Conservation (phyloP, 2,888 invertebrate genomes). For the Cyclophora albipunctata region DNA sequence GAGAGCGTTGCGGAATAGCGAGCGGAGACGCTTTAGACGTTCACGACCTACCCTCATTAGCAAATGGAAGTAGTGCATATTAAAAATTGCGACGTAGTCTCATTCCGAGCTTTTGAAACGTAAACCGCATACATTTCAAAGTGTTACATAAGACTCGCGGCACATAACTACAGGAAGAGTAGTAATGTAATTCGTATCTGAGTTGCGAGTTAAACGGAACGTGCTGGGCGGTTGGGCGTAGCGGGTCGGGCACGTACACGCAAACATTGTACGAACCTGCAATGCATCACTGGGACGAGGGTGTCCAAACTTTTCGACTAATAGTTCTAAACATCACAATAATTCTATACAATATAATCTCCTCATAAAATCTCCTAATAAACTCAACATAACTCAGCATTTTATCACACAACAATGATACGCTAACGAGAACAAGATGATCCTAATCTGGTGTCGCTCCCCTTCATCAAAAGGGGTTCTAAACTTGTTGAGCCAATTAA, state of each 20-base stretch:
- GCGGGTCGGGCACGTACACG: slow-evolving; percentile 32
- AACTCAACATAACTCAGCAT: no score
- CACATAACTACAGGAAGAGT: not conserved
- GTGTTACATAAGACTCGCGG: slow-evolving; percentile 9
- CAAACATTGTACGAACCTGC: slow-evolving; percentile 43
- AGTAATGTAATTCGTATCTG: slow-evolving; percentile 3
- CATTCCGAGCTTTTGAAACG: slow-evolving; percentile 19
- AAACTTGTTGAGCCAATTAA: slow-evolving; percentile 67
- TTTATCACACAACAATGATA: slow-evolving; percentile 19
- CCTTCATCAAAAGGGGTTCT: slow-evolving; percentile 44
- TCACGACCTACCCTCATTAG: slow-evolving; percentile 41
- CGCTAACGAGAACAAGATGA: slow-evolving; percentile 26
- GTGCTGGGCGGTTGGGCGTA: slow-evolving; percentile 1
- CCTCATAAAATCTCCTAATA: no score
- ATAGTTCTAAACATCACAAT: not conserved
- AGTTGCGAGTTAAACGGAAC: slow-evolving; percentile 11
- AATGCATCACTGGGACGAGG: slow-evolving; percentile 52
- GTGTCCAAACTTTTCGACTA: slow-evolving; percentile 10
- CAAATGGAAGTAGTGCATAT: slow-evolving; percentile 31
- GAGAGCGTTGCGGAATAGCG: slow-evolving; percentile 27
- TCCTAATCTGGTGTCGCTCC: slow-evolving; percentile 34
- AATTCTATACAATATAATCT: no score
- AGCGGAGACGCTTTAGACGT: slow-evolving; percentile 26
- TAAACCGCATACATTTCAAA: slow-evolving; percentile 7
- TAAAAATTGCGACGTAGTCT: slow-evolving; percentile 13